phyloP scores from a whole-genome alignment of 2,797 vertebrate genomes.

The Luscinia luscinia region DNA sequence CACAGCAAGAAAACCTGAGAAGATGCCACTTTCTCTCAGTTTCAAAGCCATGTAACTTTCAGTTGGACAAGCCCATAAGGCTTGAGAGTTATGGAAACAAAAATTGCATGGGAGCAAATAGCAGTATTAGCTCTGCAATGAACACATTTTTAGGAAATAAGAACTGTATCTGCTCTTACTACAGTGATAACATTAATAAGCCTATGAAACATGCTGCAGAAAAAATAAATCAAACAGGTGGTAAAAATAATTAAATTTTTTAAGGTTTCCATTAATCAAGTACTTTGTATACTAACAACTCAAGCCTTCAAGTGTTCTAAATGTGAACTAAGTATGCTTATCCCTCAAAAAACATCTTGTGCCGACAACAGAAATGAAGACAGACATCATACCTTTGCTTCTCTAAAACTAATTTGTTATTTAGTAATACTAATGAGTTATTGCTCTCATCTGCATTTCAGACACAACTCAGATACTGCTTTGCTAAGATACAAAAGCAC shows the following conservation, averaged over 20 bases:
- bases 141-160: neutral
- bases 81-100: neutral
- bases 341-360: neutral
- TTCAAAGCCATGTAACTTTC: neutral
- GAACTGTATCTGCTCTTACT: neutral
- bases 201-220: neutral
- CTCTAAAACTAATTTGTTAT: neutral
- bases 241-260: neutral
- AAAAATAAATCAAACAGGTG: neutral
- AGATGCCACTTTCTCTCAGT: neutral
- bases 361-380: neutral
- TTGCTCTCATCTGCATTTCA: neutral
- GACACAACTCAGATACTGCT: neutral
- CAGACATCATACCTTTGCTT: neutral
- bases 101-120: rapidly evolving
- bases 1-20: neutral
- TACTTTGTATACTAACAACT: neutral
- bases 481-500: neutral
- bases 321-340: neutral
- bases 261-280: neutral
- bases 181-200: neutral
- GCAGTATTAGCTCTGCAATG: neutral
- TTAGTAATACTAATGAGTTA: neutral
- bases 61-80: neutral
- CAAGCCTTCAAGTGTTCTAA: neutral